Conservation (phyloP, 92 coral and sea anemone genomes). For the Metridium senile region DNA sequence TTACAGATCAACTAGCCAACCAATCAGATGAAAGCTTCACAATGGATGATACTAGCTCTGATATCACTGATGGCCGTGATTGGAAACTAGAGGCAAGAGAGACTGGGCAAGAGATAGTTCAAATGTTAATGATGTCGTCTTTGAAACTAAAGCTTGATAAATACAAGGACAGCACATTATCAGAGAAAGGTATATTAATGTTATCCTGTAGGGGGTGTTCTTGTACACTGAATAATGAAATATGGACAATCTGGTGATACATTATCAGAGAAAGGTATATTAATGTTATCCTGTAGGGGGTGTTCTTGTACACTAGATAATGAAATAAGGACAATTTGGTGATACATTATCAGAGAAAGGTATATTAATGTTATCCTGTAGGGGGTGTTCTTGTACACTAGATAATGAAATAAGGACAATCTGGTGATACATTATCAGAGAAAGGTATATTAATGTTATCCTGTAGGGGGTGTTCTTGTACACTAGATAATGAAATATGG, state of each 20-base stretch:
- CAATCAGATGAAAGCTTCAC: conserved; percentile 19
- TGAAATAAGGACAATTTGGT: no score
- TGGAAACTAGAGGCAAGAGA: conserved; percentile 15
- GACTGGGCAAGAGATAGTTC: conserved; percentile 6
- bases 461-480: not conserved
- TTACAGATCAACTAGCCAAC: conserved; percentile 9
- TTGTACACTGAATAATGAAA: no score
- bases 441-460: no score
- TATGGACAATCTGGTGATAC: no score
- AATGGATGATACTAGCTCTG: not conserved
- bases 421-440: not conserved
- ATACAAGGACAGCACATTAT: not conserved
- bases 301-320: not conserved
- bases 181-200: conserved; percentile 23
- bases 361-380: no score
- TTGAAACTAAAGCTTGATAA: conserved; percentile 8
- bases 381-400: not conserved
- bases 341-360: conserved; percentile 5
- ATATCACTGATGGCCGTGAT: conserved; percentile 1
- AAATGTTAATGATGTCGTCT: not conserved
- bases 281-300: no score
- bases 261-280: conserved; percentile 13
- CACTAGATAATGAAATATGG: no score
- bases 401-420: no score
- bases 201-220: not conserved